Evolutionary conservation across 2,113 vertebrate genomes (phyloP), one percentile per base, ranked within the genome.

Genomic region (Xiphias gladius): DNA sequence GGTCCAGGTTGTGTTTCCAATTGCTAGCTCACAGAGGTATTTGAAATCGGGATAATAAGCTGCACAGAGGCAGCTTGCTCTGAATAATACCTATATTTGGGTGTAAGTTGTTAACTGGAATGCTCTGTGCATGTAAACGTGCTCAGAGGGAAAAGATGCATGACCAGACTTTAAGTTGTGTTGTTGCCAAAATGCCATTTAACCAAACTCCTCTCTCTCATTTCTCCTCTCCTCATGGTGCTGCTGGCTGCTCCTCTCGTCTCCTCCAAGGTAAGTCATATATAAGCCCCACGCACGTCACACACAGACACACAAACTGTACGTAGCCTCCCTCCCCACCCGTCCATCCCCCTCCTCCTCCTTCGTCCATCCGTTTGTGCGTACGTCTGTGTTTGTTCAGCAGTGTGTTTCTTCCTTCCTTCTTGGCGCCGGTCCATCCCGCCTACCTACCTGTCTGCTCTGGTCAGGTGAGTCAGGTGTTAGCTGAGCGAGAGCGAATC

Each of bases 241-340:
- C 86, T 89, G 46, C 93, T 89, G 93, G 84, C 91, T 91, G 92
- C 84, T 90, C 83, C 79, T 88, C 52, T 88, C 90, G 77, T 93
- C 92, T 92, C 92, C 87, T 90, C 88, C 88, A 96, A 96, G 95
- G 95, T 96, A 95, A 96, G 95, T 92, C 89, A 90, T 73, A 87
- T 93, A 82, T 85, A 16, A 71, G 28, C 70, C 74, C 24, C 65
- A 2, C 81, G 6, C 32, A 35, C 32, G 32, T 35, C 32, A 55
- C 69, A 41, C 65, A 57, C 65, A 59, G 12, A 69, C 74, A 59
- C 80, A 58, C 66, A 64, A 39, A 28, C 41, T 76, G 83, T 82
- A 59, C 12, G 57, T 85, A 77, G 77, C 68, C 82, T 69, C 64
- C 76, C 64, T 64, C 69, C 73, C 57, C 67, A 52, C 46, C 39